Conservation (phyloP, 2,113 vertebrate genomes). For the Otolemur garnettii region DNA sequence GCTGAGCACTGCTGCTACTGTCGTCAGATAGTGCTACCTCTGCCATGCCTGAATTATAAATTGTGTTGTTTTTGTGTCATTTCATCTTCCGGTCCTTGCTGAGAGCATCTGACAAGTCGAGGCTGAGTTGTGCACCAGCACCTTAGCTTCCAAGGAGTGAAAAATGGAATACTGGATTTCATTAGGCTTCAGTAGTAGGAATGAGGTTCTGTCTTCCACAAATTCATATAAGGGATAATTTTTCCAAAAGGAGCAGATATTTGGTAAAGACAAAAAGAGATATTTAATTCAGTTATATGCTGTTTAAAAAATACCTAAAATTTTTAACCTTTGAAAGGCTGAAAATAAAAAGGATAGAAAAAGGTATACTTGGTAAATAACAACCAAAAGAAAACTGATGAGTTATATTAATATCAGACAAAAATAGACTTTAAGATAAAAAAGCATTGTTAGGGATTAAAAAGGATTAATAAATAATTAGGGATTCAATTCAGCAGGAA, state of each 20-base stretch:
- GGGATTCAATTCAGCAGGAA: neutral
- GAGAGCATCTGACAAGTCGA: neutral
- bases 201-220: slow-evolving; percentile 25
- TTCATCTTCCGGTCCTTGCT: neutral
- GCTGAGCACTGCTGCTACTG: neutral
- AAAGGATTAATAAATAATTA: neutral
- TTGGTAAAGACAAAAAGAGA: neutral
- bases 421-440: neutral
- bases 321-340: neutral
- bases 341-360: neutral
- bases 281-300: neutral
- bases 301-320: slow-evolving; percentile 2
- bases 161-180: neutral
- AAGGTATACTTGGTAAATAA: neutral
- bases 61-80: slow-evolving; percentile 51
- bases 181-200: neutral
- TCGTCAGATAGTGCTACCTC: neutral
- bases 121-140: neutral
- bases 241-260: neutral
- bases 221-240: neutral
- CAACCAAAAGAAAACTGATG: slow-evolving; percentile 22
- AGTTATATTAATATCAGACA: neutral
- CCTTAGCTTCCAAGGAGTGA: neutral
- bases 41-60: slow-evolving; percentile 40
- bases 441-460: neutral